phyloP scores from a whole-genome alignment of 2,113 vertebrate genomes.

The Corydoras maculifer region DNA sequence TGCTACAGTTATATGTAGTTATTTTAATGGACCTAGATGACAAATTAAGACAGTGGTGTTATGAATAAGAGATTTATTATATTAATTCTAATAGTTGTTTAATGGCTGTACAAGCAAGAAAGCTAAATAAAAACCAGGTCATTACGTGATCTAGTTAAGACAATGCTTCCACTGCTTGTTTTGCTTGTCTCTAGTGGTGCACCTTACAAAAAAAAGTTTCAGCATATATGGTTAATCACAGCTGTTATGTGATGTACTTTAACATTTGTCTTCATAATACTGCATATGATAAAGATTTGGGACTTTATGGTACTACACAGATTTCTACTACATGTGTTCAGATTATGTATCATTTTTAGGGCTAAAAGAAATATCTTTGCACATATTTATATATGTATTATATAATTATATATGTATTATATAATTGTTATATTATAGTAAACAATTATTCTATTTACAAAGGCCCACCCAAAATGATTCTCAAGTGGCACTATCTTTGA shows the following conservation, averaged over 20 bases:
- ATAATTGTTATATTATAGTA: too few species aligned
- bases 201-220: neutral
- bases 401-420: too few species aligned
- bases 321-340: too few species aligned
- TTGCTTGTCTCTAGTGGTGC: conserved; percentile 28
- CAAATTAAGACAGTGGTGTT: conserved; percentile 33
- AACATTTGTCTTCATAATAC: neutral
- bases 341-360: too few species aligned
- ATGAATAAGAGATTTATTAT: conserved; percentile 27
- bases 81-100: conserved; percentile 41
- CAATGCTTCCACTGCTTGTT: conserved; percentile 29
- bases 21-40: neutral
- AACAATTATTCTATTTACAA: too few species aligned
- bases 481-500: too few species aligned
- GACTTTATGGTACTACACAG: too few species aligned
- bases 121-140: conserved; percentile 47
- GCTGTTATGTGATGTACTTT: conserved; percentile 21
- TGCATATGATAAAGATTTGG: neutral
- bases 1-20: neutral
- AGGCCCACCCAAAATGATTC: too few species aligned
- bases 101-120: conserved; percentile 28
- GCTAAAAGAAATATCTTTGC: too few species aligned
- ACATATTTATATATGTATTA: too few species aligned
- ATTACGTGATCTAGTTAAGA: conserved; percentile 51
- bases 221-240: conserved; percentile 10